Conservation (phyloP, 2,797 vertebrate genomes). For the Melopsittacus undulatus region DNA sequence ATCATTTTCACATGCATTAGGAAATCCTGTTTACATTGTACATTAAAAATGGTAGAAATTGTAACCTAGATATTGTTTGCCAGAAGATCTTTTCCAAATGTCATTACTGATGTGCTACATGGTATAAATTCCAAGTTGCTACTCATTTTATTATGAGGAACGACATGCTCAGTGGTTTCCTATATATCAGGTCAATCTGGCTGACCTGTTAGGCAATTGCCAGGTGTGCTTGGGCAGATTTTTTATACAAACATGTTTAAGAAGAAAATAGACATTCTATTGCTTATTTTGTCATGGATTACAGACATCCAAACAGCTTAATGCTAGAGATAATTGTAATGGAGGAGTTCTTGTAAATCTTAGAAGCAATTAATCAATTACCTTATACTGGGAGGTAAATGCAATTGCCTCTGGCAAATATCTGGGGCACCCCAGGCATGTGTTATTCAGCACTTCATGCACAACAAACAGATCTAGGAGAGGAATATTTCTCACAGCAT, state of each 20-base stretch:
- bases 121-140: not conserved
- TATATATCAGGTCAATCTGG: not conserved
- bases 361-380: constrained; percentile 22
- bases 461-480: not conserved
- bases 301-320: not conserved
- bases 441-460: constrained; percentile 39
- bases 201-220: not conserved
- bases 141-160: not conserved
- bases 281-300: not conserved
- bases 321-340: not conserved
- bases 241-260: not conserved
- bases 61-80: not conserved
- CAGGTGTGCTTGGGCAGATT: not conserved
- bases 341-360: not conserved
- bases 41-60: not conserved
- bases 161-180: not conserved
- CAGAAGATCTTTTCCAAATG: not conserved
- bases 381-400: constrained; percentile 26
- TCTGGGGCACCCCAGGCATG: constrained; percentile 22
- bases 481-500: not conserved
- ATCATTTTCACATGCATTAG: not conserved
- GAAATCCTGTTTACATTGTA: not conserved
- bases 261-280: not conserved
- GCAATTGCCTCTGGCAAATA: not conserved
- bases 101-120: not conserved